Base-by-base conservation (phyloP, 1,140 invertebrate genomes). In the Conus ventricosus region DNA sequence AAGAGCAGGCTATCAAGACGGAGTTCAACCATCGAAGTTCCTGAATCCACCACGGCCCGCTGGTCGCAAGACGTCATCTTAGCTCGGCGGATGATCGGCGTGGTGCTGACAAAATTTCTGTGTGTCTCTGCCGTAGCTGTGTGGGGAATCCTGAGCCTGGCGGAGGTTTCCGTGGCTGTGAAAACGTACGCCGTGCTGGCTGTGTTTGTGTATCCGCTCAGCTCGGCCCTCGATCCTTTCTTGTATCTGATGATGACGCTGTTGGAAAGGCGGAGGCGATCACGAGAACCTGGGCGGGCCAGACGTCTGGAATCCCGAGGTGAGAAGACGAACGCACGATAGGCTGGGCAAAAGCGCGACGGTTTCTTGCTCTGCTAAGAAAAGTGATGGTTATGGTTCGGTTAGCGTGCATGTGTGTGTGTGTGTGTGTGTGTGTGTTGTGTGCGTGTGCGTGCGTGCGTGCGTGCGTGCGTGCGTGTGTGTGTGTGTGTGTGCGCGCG, bases 141-240 rank as follows among this genome's bases (percentile, higher is more conserved):
- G 17, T 63, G 71, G 81, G 88, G 88, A 0, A 11, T 92, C n/a
- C 78, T 90, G 63, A 88, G 90, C 27, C 27, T 87, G 54, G 57
- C 27, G n/a, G 91, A 89, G 3, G 17, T 84, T 27, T 20, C 80
- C 17, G 87, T 91, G 11, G 80, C 89, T n/a, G 89, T 88, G 5
- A 90, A 91, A 76, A 85, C 91, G 11, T 90, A 91, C 76, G 89
- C 89, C 0, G 91, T 85, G 82, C 75, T 88, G 1, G 90, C 90
- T 4, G 89, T 92, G 5, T 91, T 92, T 57, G 88, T 91, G 67
- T 75, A 91, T 20, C 91, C 92, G 0, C 85, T 90, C 10, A 92
- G 91, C 57, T 91, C 91, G 4, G 91, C 90, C 13, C 57, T 92
- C 20, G 91, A 92, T 27, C 92, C 92, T 2, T 89, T 92, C 39